Base-by-base conservation (phyloP, 2,888 invertebrate genomes). In the Apotomis turbidana region DNA sequence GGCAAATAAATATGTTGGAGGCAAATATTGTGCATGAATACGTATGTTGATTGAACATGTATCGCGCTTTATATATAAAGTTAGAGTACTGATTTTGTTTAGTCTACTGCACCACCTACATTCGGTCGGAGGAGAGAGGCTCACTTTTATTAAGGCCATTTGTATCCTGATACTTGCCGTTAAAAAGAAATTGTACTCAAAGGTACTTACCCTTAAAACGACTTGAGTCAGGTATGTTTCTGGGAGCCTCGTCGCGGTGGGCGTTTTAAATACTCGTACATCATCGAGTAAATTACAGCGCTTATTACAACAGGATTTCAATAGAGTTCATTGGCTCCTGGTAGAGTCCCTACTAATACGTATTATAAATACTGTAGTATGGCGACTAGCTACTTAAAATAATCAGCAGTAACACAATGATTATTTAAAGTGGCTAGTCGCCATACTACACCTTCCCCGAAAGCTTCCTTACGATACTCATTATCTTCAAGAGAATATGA, bases 81-180 rank as follows among this genome's bases (percentile, higher is more conserved):
- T 12, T 36, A 10, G 36, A 10, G 13, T 63, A 44, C 63, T 36
- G 41, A 54, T 5, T 27, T 27, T 8, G 4, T 54, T 15, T 44
- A 46, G n/a, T 57, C 46, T 57, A 27, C 36, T 44, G 44, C 44
- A 10, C 55, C 55, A 36, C 12, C 27, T 76, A 77, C 74, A 71
- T 77, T 76, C 76, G 73, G 75, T 71, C 54, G 66, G 38, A 61
- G 74, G 62, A 79, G 79, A 78, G 77, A 76, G 77, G 76, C 75
- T 74, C 78, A 41, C 69, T 76, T 79, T 77, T 79, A 81, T 80
- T 76, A 76, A 74, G 73, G 75, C 78, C 77, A 81, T 82, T 82
- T 81, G 75, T 82, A 79, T 78, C 75, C 75, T 67, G 76, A 77
- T 74, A 76, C 73, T 75, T 73, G 67, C 61, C 52, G 61, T 71